Evolutionary conservation across 30 jellyfish, hydroid and myxozoan species (phyloP), one percentile per base, ranked within the genome.

Genomic region (Aurelia aurita complex sp. Pacific): DNA sequence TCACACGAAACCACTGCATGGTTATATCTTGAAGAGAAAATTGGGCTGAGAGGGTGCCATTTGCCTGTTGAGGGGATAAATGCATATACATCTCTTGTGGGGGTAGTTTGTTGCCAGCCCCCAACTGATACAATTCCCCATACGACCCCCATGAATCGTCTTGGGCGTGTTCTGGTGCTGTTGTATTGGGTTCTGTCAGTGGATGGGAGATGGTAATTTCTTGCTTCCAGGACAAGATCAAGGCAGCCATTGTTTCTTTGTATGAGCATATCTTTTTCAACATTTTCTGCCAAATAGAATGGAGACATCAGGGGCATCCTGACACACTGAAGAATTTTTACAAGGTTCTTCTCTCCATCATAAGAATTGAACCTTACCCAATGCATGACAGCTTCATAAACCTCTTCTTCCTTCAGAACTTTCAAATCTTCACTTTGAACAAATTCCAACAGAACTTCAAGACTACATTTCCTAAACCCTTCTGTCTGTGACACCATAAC

Each of bases 341-440:
- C 70, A 29, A 88, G 71, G 69, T 88, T 81, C 69, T 57, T 85
- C 68, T 77, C 95, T 32, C 91, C 89, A 17, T 82, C 95, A 46
- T 66, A 68, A 11, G 80, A 73, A 80, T 92, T 91, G 42, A 70
- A 64, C 61, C 79, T 79, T 10, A 83, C 92, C 98, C 98, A 94
- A 8, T 52, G 67, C 85, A 94, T 71, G 16, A 88, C 97, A 17
- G 97, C 97, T 51, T 94, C 98, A 84, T 69, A 89, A 15, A 88
- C 98, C 67, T 94, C 98, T 68, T 94, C 98, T 85, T 94, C 98
- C 78, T 80, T 94, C 86, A 88, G 75, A 5, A 94, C 98, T 57
- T 86, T 77, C 77, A 94, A 83, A 55, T 94, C 97, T 78, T 94
- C 98, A 67, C 97, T 94, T 88, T 88, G 53, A 4, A 94, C 84